Evolutionary conservation across 2,113 vertebrate species (phyloP).

Genomic region (Chloroceryle aenea): DNA sequence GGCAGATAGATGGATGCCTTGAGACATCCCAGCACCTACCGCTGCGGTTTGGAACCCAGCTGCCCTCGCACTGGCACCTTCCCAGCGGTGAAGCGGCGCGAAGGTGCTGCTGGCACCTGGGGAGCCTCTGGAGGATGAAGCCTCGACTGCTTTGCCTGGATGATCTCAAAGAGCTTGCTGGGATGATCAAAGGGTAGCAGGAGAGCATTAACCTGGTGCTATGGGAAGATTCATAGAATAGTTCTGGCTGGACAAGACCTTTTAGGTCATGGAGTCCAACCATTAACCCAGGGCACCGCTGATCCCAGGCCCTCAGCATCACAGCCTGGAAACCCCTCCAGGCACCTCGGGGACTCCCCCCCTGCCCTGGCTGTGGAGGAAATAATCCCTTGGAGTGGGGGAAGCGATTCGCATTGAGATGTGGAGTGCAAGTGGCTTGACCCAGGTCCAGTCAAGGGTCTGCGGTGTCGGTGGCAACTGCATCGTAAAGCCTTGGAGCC

Average conservation of each 20-base stretch:
- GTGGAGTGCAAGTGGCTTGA: neutral
- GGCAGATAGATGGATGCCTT: neutral
- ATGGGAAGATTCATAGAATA: neutral
- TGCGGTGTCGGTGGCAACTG: neutral
- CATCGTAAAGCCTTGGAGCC: neutral
- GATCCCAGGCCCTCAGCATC: neutral
- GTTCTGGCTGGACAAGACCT: neutral
- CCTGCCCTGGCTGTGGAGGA: neutral
- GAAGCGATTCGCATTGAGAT: neutral
- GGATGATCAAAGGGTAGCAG: neutral
- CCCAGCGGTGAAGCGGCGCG: fast-evolving
- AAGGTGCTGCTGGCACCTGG: neutral
- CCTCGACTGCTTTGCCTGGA: neutral
- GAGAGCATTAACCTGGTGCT: neutral
- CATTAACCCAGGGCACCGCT: neutral
- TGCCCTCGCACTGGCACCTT: neutral
- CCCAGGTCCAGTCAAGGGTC: neutral
- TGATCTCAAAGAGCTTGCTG: neutral
- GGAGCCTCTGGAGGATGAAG: neutral
- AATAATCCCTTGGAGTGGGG: neutral
- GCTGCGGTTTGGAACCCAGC: neutral
- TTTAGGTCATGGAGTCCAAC: neutral
- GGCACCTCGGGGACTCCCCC: too few species aligned
- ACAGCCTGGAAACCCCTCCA: neutral
- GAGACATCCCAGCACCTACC: neutral